Conservation (phyloP, 2,797 vertebrate species). For the Platalea minor region DNA sequence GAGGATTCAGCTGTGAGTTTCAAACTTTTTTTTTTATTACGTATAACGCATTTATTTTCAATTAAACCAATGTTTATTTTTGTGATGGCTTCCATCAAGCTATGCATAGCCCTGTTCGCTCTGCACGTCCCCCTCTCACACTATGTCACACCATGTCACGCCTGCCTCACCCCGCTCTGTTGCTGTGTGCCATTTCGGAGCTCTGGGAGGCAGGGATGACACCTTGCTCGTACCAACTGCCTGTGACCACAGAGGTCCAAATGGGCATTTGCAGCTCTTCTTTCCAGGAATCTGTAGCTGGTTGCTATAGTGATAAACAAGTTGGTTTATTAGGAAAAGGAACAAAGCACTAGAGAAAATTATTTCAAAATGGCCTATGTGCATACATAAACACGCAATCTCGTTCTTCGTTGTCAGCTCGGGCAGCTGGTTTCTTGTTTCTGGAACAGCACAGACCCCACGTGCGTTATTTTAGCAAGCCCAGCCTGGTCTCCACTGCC, state of each 20-base stretch:
- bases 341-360: slow-evolving; percentile 52
- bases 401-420: background rate
- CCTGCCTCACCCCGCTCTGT: background rate
- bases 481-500: background rate
- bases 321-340: slow-evolving; percentile 40
- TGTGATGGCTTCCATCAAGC: background rate
- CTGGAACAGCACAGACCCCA: background rate
- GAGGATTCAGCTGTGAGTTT: background rate
- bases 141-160: fast-evolving
- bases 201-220: background rate
- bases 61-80: background rate
- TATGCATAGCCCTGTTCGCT: background rate
- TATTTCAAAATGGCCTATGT: slow-evolving; percentile 16
- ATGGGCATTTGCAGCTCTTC: background rate
- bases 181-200: background rate
- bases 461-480: background rate
- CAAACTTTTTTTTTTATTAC: background rate
- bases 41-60: fast-evolving
- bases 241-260: background rate
- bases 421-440: background rate
- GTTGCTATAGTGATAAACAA: slow-evolving; percentile 67
- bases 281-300: slow-evolving; percentile 1
- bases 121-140: background rate
- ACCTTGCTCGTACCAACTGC: background rate
- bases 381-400: slow-evolving; percentile 1